Base-by-base conservation (phyloP, 2,888 invertebrate genomes). In the Acleris laterana region DNA sequence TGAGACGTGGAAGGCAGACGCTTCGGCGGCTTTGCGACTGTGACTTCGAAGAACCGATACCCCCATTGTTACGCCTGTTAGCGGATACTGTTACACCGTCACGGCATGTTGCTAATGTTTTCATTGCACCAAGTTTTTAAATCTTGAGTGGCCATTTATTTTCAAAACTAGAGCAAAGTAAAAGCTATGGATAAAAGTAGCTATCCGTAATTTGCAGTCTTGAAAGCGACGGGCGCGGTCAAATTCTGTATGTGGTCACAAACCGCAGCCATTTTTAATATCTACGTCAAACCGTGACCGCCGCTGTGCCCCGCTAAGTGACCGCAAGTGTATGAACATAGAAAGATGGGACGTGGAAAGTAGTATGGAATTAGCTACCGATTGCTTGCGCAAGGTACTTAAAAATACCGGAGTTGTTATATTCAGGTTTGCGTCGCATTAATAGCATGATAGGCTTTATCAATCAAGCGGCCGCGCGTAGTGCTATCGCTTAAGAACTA, bases 31-130 rank as follows among this genome's bases (percentile, higher is more conserved):
- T 84, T 81, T 79, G 69, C 76, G 72, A 70, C 77, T 77, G 77
- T 76, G 77, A 78, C 81, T 91, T 90, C 88, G 83, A 78, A 76
- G 90, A 91, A 90, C 71, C 87, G 82, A 90, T 85, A 83, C 82
- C 79, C 38, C 90, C 85, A 90, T 92, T 92, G 92, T 92, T 83
- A 86, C 84, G 89, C 88, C 82, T 86, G 85, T 90, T 89, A 87
- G 73, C 64, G 89, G 86, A 79, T 91, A 88, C 82, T 83, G 85
- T 92, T 92, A 92, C 91, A 90, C 78, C 71, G 77, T 74, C 78
- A 77, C 72, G 78, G 74, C 79, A 81, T 72, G 73, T 89, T 90
- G 88, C 85, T 83, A 83, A 85, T 84, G 81, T 82, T 83, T 71
- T 79, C 77, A 88, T 89, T 88, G 81, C 76, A 79, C 75, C 62